These are phyloP conservation scores for Himalopsyche kuldschensis DNA, from an alignment of 2,888 invertebrate genomes.

Conservation along the genomic window DNA sequence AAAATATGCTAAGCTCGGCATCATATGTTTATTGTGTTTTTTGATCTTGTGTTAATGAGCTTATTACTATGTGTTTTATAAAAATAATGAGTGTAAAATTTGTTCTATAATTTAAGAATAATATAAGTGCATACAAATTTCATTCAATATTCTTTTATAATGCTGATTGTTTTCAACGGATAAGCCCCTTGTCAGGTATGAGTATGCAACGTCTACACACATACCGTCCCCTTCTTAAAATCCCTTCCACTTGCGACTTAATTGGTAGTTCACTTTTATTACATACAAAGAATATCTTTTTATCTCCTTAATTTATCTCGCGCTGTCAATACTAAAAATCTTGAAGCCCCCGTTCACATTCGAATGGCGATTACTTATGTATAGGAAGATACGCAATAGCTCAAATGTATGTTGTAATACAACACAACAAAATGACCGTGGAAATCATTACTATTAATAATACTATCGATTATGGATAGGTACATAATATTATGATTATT, in stretches of 20 bases:
- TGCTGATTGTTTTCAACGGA: neutral
- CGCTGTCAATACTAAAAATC: slow-evolving; percentile 11
- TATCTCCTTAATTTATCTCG: slow-evolving; percentile 18
- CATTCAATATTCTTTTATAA: neutral
- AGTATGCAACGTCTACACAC: neutral
- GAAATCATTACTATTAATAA: too few relatives aligned
- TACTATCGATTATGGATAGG: too few relatives aligned
- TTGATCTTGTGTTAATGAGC: too few relatives aligned
- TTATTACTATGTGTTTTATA: too few relatives aligned
- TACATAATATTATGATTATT: too few relatives aligned
- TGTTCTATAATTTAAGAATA: too few relatives aligned
- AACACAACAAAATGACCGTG: too few relatives aligned
- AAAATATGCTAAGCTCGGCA: too few relatives aligned
- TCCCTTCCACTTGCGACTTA: neutral
- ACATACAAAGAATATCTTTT: neutral
- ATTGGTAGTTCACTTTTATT: neutral
- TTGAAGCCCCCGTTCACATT: neutral
- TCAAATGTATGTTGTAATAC: neutral
- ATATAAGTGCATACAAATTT: too few relatives aligned
- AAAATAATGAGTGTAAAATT: too few relatives aligned
- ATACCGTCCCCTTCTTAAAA: neutral
- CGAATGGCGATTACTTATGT: neutral
- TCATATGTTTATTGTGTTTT: too few relatives aligned
- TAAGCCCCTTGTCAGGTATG: neutral
- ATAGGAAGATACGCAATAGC: neutral